Percentiles rank a stretch among this genome's conserved stretches.
Conservation (phyloP, 2,888 invertebrate genomes). For the Tanytarsus gracilentus region DNA sequence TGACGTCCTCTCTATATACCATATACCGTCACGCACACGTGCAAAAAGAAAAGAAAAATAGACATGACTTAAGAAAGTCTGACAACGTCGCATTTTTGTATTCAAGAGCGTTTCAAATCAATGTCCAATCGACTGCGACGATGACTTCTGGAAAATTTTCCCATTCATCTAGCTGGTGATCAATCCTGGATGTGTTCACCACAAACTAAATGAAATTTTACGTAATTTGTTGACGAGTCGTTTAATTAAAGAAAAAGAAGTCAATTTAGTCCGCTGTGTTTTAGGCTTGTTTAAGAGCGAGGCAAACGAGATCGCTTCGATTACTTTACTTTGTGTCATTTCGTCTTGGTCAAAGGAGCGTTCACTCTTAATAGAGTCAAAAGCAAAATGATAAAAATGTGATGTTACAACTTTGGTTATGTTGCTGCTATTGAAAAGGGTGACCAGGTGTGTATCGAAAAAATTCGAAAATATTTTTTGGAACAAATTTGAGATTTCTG, state of each 20-base stretch:
- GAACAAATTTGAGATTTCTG: no score
- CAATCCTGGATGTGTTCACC: background rate
- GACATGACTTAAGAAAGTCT: constrained; percentile 7
- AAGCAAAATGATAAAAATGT: no score
- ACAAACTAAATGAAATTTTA: constrained; percentile 13
- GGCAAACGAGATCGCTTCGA: no score
- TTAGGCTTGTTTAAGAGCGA: no score
- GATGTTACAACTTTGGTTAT: no score
- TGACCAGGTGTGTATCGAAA: no score
- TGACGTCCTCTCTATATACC: background rate
- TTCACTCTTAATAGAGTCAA: no score
- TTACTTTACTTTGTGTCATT: no score
- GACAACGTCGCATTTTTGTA: constrained; percentile 8
- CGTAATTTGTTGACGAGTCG: constrained; percentile 20
- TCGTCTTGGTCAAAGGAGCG: no score
- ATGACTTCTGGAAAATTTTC: background rate
- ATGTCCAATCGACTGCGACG: constrained; percentile 2
- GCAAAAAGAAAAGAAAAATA: background rate
- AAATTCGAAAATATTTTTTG: no score
- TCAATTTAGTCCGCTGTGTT: no score
- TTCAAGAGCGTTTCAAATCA: background rate
- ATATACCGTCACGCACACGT: background rate
- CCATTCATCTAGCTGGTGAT: background rate
- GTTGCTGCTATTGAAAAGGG: no score
- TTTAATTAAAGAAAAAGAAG: constrained; percentile 24